These are phyloP conservation scores for Lithophane socia DNA, from an alignment of 2,888 invertebrate species.

Conservation along the genomic window DNA sequence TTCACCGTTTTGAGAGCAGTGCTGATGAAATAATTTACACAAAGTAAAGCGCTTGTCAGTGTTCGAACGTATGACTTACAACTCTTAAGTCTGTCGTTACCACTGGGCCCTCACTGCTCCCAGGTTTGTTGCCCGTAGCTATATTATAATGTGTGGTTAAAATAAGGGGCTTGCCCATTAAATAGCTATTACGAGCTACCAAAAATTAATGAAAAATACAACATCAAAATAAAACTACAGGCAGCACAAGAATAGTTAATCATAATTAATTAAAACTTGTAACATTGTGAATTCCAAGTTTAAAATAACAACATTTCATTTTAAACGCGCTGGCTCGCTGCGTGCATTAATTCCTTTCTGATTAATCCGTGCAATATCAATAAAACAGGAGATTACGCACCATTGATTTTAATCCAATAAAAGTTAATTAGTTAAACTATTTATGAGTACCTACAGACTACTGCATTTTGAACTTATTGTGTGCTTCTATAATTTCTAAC, in stretches of 20 bases:
- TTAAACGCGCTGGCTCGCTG: conserved; percentile 9
- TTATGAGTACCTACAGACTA: not conserved
- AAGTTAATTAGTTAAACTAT: conserved; percentile 4
- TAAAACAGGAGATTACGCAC: not conserved
- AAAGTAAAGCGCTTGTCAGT: too few relatives aligned
- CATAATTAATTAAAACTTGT: conserved; percentile 5
- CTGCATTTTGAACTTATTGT: not conserved
- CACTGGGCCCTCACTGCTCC: too few relatives aligned
- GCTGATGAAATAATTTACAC: too few relatives aligned
- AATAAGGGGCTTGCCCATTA: not conserved
- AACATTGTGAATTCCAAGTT: not conserved
- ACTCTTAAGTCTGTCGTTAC: too few relatives aligned
- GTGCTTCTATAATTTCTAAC: not conserved
- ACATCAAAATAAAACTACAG: not conserved
- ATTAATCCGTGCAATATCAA: conserved; percentile 28
- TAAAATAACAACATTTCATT: conserved; percentile 25
- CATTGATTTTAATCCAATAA: conserved; percentile 29
- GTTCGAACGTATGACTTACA: too few relatives aligned
- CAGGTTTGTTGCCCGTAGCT: not conserved
- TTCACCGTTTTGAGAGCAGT: too few relatives aligned
- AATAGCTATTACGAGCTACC: not conserved
- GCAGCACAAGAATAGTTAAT: not conserved
- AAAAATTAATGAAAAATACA: too few relatives aligned
- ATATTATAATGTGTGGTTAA: not conserved
- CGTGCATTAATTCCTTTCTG: conserved; percentile 8